Evolutionary conservation across 2,888 invertebrate genomes (phyloP).

Genomic region (Teleogryllus oceanicus): DNA sequence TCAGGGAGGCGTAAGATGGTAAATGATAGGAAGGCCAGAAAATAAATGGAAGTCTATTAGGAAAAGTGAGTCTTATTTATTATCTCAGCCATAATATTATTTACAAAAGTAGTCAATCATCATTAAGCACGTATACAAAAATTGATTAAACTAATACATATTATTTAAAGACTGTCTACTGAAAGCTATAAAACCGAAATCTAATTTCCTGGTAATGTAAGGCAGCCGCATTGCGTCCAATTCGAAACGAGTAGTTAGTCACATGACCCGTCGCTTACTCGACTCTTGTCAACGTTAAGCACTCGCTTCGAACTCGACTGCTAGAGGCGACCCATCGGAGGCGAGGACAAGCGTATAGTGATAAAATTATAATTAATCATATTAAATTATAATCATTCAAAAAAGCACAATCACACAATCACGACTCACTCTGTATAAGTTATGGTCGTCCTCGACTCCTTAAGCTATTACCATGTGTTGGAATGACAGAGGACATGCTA

Average conservation of each 20-base stretch:
- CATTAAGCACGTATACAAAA: slow-evolving; percentile 26
- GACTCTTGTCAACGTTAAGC: too few relatives aligned
- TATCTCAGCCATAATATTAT: slow-evolving; percentile 27
- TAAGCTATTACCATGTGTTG: neutral
- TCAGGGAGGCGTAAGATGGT: neutral
- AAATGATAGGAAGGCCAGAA: neutral
- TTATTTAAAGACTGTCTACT: slow-evolving; percentile 7
- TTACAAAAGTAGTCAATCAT: slow-evolving; percentile 21
- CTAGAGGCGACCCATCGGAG: slow-evolving; percentile 21
- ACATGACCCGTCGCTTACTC: too few relatives aligned
- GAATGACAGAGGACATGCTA: neutral
- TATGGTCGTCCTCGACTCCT: slow-evolving; percentile 33
- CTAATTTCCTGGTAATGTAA: neutral
- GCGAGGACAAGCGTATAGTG: slow-evolving; percentile 26
- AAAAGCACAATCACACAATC: slow-evolving; percentile 27
- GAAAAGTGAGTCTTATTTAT: slow-evolving; percentile 23
- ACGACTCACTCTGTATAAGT: neutral
- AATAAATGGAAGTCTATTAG: neutral
- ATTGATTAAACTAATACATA: slow-evolving; percentile 6
- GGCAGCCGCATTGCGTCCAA: neutral
- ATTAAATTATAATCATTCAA: slow-evolving; percentile 28
- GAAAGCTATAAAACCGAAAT: neutral
- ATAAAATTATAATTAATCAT: slow-evolving; percentile 20
- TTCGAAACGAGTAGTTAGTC: too few relatives aligned
- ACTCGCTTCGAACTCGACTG: too few relatives aligned